Evolutionary conservation across 2,888 invertebrate genomes (phyloP), one percentile per base, ranked within the genome.

Genomic region (Hypsopygia costalis): DNA sequence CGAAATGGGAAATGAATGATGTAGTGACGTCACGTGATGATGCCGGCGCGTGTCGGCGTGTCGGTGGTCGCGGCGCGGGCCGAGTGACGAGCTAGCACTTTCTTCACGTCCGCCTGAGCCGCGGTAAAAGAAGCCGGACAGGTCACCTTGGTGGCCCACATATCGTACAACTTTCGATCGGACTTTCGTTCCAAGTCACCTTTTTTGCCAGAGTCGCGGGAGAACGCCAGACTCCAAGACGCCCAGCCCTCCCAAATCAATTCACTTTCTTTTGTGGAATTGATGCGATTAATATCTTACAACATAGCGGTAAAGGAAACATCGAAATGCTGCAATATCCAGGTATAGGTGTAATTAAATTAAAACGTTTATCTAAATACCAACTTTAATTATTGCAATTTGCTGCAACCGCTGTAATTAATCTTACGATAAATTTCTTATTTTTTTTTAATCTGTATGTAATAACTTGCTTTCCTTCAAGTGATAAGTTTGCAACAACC

Each of bases 121-220:
- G 53, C 59, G 55, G 54, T 28, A 47, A 47, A 60, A 69, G 62
- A 61, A 66, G 71, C 71, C 77, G 76, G 79, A 77, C 73, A 66
- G 74, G 66, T 63, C 72, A 71, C 62, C 70, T 32, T 60, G 62
- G 67, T 78, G 85, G 56, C 82, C 83, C 82, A 88, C 86, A 87
- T 87, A 83, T 80, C 73, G 63, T 63, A 63, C 85, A 86, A 88
- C 88, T 88, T 88, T 88, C 88, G 81, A 85, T 86, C 73, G 66
- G 71, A 87, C 86, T 86, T 87, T 86, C 86, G 78, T 79, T 81
- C 72, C 66, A 72, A 72, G 66, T 74, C 61, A 67, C 72, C 71
- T 78, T 81, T 79, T 81, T 76, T 65, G 54, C 62, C 53, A 58
- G 54, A 69, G 66, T 69, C 67, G 63, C 63, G 57, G 66, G 62